These are phyloP conservation scores for Oryzias sinensis DNA, from an alignment of 2,797 vertebrate species.

Conservation along the genomic window DNA sequence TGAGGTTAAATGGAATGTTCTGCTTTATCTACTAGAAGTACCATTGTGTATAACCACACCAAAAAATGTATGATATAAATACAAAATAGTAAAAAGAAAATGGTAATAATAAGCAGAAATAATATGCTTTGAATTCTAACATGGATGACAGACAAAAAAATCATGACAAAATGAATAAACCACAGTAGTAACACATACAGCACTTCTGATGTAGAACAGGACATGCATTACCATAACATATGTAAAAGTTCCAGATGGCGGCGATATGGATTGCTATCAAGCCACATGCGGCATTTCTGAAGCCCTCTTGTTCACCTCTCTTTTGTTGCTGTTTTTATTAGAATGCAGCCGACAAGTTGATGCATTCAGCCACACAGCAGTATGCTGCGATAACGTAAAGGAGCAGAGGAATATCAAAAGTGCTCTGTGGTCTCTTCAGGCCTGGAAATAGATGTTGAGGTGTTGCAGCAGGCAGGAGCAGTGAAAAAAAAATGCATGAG, in stretches of 20 bases:
- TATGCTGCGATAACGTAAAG: background rate
- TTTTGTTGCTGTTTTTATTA: slow-evolving; percentile 26
- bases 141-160: slow-evolving; percentile 5
- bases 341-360: slow-evolving; percentile 34
- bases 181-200: slow-evolving; percentile 8
- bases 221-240: slow-evolving; percentile 37
- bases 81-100: no score
- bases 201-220: slow-evolving; percentile 19
- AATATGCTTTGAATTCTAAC: no score
- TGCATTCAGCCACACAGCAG: slow-evolving; percentile 24
- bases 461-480: background rate
- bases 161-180: slow-evolving; percentile 11
- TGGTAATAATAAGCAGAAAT: no score
- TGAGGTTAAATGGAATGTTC: no score
- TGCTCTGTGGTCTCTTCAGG: slow-evolving; percentile 8
- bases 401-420: slow-evolving; percentile 7
- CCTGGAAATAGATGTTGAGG: background rate
- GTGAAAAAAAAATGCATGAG: background rate
- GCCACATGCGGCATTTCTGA: slow-evolving; percentile 36
- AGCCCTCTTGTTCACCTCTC: slow-evolving; percentile 59
- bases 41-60: no score
- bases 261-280: slow-evolving; percentile 32
- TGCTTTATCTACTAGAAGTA: no score
- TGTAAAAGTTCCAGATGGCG: slow-evolving; percentile 47
- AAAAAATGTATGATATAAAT: no score